Evolutionary conservation across 2,888 invertebrate species (phyloP).

Genomic region (Carpatolechia fugitivella): DNA sequence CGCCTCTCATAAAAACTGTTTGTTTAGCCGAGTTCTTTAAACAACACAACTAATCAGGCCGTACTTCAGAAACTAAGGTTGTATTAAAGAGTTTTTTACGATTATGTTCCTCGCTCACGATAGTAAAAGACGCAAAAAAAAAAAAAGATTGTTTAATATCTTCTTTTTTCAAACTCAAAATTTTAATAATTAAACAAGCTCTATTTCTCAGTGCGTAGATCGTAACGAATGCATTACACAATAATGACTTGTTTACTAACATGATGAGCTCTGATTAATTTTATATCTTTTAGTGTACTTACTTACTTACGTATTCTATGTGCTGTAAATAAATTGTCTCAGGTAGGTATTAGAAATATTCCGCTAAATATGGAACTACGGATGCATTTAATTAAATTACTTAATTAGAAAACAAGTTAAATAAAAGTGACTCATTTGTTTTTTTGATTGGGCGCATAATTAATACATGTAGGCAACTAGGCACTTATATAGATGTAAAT

Average conservation of each 20-base stretch:
- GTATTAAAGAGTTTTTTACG: no score
- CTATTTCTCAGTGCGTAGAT: not conserved
- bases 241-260: not conserved
- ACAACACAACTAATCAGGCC: no score
- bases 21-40: no score
- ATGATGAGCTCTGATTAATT: slow-evolving; percentile 3
- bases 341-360: not conserved
- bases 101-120: no score
- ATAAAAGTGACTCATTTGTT: not conserved
- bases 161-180: not conserved
- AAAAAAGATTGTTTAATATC: no score
- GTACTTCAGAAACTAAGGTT: no score
- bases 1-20: no score
- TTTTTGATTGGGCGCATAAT: no score
- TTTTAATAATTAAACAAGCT: not conserved
- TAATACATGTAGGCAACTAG: no score
- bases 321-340: not conserved
- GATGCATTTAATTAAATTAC: not conserved
- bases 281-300: not conserved
- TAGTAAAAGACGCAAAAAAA: no score
- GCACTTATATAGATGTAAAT: no score
- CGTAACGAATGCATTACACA: not conserved
- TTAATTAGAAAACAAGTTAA: not conserved
- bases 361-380: not conserved
- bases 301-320: not conserved